Conservation (phyloP, 2,797 vertebrate species). For the Petrocephalus schoutedeni region DNA sequence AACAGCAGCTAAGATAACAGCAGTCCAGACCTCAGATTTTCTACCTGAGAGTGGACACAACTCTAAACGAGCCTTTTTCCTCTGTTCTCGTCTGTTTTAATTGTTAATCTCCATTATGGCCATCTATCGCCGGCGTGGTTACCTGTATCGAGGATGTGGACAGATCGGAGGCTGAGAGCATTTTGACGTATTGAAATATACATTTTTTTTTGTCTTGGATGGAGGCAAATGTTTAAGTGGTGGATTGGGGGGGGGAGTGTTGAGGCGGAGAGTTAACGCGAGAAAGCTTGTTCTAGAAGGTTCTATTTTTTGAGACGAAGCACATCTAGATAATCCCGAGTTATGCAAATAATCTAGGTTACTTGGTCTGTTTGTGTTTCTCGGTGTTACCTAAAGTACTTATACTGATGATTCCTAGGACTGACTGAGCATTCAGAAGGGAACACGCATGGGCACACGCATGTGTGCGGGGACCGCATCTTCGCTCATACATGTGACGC, state of each 20-base stretch:
- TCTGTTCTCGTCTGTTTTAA: conserved; percentile 43
- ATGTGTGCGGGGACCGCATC: conserved; percentile 20
- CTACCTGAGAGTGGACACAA: conserved; percentile 60
- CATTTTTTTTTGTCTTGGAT: conserved; percentile 54
- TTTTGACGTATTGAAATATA: conserved; percentile 45
- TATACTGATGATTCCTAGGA: not conserved
- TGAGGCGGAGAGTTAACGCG: conserved; percentile 70
- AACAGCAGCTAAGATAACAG: conserved; percentile 68
- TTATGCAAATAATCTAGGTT: conserved; percentile 44
- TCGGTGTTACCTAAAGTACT: not conserved
- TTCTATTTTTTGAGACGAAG: conserved; percentile 68
- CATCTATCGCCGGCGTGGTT: conserved; percentile 36
- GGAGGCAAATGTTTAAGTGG: conserved; percentile 45
- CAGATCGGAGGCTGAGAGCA: conserved; percentile 72
- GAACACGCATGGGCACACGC: conserved; percentile 24
- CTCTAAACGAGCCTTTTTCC: conserved; percentile 55
- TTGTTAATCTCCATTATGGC: conserved; percentile 46
- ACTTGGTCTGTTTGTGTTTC: conserved; percentile 29
- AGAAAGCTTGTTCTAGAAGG: conserved; percentile 78
- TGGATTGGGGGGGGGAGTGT: conserved; percentile 41
- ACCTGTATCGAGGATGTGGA: conserved; percentile 44
- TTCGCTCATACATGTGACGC: conserved; percentile 1
- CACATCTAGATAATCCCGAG: conserved; percentile 41
- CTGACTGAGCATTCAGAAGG: conserved; percentile 11
- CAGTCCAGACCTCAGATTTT: conserved; percentile 60